These are phyloP conservation scores for Anthrax anthrax DNA, from an alignment of 2,888 invertebrate genomes.

Conservation along the genomic window DNA sequence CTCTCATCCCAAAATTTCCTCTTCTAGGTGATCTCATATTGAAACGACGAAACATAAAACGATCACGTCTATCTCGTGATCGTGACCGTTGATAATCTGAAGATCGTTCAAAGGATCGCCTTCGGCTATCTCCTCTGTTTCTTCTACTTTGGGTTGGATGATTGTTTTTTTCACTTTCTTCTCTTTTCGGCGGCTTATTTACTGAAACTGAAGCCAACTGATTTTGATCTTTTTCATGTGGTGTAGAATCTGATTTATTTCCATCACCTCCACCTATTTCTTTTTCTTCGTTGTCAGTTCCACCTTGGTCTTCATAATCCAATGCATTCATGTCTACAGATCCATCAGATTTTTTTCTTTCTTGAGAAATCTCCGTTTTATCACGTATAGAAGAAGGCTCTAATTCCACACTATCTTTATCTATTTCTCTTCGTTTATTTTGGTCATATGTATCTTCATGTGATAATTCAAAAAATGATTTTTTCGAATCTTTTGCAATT, in stretches of 20 bases:
- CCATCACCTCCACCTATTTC: conserved; percentile 1
- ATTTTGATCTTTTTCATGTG: conserved; percentile 15
- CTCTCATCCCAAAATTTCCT: conserved; percentile 19
- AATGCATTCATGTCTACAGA: conserved; percentile 55
- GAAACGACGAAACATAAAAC: conserved; percentile 18
- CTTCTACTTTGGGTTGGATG: conserved; percentile 3
- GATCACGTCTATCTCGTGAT: conserved; percentile 20
- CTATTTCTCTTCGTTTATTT: conserved; percentile 27
- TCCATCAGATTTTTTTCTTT: conserved; percentile 6
- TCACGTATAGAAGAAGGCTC: conserved; percentile 15
- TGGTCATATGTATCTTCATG: conserved; percentile 35
- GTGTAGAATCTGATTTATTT: conserved; percentile 38
- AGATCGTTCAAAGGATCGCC: conserved; percentile 5
- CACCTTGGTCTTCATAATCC: conserved; percentile 51
- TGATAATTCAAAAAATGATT: conserved; percentile 32
- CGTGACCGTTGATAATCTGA: neutral
- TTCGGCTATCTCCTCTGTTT: conserved; percentile 1
- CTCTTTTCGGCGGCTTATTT: conserved; percentile 14
- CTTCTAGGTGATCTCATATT: conserved; percentile 24
- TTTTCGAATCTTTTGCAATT: conserved; percentile 33
- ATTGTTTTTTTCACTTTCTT: conserved; percentile 10
- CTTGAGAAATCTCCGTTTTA: conserved; percentile 10
- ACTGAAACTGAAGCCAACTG: neutral
- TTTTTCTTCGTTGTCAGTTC: conserved; percentile 36
- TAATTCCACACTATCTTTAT: conserved; percentile 37